These are phyloP conservation scores for Rhagoletis zephyria DNA, from an alignment of 1,140 invertebrate species.

Conservation along the genomic window DNA sequence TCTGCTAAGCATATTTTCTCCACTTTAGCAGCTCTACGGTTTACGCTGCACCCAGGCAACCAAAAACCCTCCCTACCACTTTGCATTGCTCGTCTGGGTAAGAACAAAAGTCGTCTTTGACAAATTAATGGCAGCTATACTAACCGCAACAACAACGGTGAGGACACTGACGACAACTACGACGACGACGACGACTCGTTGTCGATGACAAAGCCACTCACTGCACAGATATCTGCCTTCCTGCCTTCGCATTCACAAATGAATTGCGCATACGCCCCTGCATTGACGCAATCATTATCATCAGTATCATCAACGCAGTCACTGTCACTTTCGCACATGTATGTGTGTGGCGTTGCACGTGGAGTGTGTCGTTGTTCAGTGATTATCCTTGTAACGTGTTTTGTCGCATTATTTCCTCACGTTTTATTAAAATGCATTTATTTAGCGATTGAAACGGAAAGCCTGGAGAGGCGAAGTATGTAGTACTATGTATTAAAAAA, in stretches of 20 bases:
- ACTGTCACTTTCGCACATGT: neutral
- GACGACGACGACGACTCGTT: neutral
- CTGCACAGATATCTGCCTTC: constrained; percentile 21
- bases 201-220: constrained; percentile 28
- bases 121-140: constrained; percentile 7
- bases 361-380: neutral
- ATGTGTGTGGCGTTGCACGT: neutral
- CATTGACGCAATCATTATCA: neutral
- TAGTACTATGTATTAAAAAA: too few species aligned
- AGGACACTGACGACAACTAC: neutral
- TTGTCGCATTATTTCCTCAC: neutral
- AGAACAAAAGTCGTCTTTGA: neutral
- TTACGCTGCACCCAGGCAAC: too few species aligned
- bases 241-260: constrained; percentile 30
- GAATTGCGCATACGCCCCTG: constrained; percentile 35
- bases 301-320: constrained; percentile 1
- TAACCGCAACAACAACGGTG: neutral
- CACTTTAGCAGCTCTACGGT: neutral
- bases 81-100: neutral
- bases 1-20: neutral
- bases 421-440: neutral
- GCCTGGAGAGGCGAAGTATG: neutral
- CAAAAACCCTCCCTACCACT: neutral
- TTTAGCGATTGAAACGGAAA: neutral
- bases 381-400: neutral